Conservation (phyloP, 2,888 invertebrate species). For the Eristalinus aeneus region DNA sequence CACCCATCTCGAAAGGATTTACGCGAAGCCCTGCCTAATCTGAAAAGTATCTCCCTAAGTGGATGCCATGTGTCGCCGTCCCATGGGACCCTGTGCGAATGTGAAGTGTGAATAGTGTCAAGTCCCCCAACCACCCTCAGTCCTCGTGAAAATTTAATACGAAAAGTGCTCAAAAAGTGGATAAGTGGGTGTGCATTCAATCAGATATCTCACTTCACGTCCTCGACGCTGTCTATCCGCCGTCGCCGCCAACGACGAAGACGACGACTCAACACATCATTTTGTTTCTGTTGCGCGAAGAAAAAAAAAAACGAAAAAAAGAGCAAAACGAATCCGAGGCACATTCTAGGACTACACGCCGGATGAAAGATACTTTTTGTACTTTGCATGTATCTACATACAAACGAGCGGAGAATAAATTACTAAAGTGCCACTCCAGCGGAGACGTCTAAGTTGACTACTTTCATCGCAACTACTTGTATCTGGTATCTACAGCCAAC, state of each 20-base stretch:
- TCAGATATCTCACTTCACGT: conserved; percentile 35
- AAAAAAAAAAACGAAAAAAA: not conserved
- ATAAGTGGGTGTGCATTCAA: conserved; percentile 55
- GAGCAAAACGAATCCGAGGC: conserved; percentile 11
- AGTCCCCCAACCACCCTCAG: not conserved
- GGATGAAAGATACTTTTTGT: conserved; percentile 59
- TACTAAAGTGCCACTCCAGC: conserved; percentile 65
- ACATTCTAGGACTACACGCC: conserved; percentile 53
- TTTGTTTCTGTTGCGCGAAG: not conserved
- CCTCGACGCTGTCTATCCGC: not conserved
- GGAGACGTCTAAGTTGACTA: conserved; percentile 59
- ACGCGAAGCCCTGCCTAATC: conserved; percentile 11
- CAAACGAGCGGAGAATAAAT: conserved; percentile 71
- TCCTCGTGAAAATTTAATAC: conserved; percentile 19
- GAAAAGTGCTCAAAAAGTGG: conserved; percentile 51
- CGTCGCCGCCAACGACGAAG: too few species aligned
- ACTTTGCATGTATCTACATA: conserved; percentile 45
- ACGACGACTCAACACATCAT: conserved; percentile 18
- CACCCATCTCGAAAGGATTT: conserved; percentile 27
- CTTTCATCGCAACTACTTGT: conserved; percentile 45
- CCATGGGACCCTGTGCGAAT: conserved; percentile 2
- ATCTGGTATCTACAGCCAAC: conserved; percentile 1
- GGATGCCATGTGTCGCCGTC: conserved; percentile 16
- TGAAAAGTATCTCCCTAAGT: conserved; percentile 14
- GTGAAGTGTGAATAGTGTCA: conserved; percentile 37